Base-by-base conservation (phyloP, 2,113 vertebrate genomes). In the Kryptolebias marmoratus region DNA sequence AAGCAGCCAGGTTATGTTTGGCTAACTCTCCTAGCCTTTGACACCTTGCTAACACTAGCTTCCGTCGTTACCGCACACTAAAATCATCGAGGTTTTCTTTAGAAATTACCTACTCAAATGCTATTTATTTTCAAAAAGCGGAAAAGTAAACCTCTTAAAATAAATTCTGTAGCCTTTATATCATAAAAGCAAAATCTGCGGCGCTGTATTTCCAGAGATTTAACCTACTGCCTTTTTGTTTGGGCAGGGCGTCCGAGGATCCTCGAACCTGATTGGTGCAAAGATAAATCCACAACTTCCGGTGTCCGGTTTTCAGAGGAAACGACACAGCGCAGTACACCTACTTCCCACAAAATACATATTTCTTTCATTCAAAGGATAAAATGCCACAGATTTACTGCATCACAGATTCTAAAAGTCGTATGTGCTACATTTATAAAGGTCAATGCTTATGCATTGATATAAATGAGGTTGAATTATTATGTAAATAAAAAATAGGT, bases 201-300 rank as follows among this genome's bases (percentile, higher is more conserved):
- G 30, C 49, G 8, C 45, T 22, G 50, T 53, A 0, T 42, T 36
- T 44, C 14, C 11, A 66, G n/a, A 2, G 27, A 69, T 52, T 59
- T 61, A 32, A 62, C 45, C 67, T 36, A 63, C 55, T 75, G 55
- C 11, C 47, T 68, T 50, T 27, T 71, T 88, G 73, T 89, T 80
- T 75, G 32, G 73, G 70, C 64, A 53, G 65, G 60, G 68, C 48
- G 44, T 87, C 63, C 45, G 1, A 84, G 62, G 77, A 85, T 71
- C 18, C 71, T 73, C 57, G 2, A 45, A 75, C 57, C 69, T 88
- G 85, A 92, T 91, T 91, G 90, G 87, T 79, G 5, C 16, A 62
- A 31, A 16, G 31, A 22, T 31, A 53, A 28, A 31, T 42, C 30
- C 13, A 63, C 67, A 58, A 83, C 80, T 82, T 87, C 86, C 86